Evolutionary conservation across 2,113 vertebrate genomes (phyloP), one percentile per base, ranked within the genome.

Genomic region (Sinocyclocheilus anshuiensis): DNA sequence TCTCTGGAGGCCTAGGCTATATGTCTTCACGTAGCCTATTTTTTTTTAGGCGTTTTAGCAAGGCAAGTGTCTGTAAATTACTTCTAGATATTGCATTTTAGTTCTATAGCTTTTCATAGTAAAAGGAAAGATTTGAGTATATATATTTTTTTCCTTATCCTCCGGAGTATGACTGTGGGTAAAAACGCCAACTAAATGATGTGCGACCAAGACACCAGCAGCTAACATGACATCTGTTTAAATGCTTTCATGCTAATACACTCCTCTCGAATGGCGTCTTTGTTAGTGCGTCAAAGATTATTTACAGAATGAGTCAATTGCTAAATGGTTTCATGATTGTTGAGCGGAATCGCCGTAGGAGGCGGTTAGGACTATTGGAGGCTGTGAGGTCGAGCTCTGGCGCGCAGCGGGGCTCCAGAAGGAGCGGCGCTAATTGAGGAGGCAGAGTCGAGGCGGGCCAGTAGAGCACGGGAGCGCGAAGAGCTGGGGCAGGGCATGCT

Each of bases 211-310:
- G 63, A 82, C 65, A 69, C 65, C 42, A 67, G 61, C 26, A 82
- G 42, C 81, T 69, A 95, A 95, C 95, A 90, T 92, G 92, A 93
- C 93, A 94, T 93, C 92, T 94, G 93, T 90, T 94, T 93, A 91
- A 93, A 93, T 92, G 91, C 88, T 87, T 93, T 91, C 91, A 93
- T 92, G 91, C 91, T 94, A 92, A 94, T 93, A 94, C 93, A 94
- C 93, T 93, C 89, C 89, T 91, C 87, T 94, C 90, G 72, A 93
- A 93, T 91, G 89, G 90, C 87, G 92, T 91, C 91, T 94, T 95
- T 94, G 92, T 93, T 89, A 88, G 88, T 87, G 91, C 91, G 94
- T 94, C 93, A 93, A 92, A 93, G 94, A 93, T 94, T 94, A 93
- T 94, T 94, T 93, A 93, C 91, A 91, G 91, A 92, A 93, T 86